Evolutionary conservation across 2,888 invertebrate genomes (phyloP), one percentile per base, ranked within the genome.

Genomic region (Tetragonula carbonaria): DNA sequence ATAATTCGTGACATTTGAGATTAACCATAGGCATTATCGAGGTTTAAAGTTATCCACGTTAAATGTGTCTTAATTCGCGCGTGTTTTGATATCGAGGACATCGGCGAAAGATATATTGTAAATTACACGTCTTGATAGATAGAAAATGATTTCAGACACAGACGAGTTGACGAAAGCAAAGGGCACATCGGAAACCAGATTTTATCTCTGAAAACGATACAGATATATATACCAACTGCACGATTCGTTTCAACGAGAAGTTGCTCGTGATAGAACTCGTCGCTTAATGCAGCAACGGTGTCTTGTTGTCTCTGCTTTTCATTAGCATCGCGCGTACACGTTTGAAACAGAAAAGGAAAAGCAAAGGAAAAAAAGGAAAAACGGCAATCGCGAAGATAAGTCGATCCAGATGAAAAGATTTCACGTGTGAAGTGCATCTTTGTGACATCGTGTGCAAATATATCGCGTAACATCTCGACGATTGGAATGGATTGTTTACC

Each of bases 401-500:
- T 71, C 6, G 28, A 8, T 21, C n/a, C n/a, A 45, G 21, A 68
- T 33, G 73, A 62, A 33, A 73, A 55, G 50, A 28, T 62, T 67
- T 51, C 21, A 28, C n/a, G 11, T 18, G 55, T n/a, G 33, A 51
- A 55, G 65, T 70, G 45, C n/a, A 13, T 62, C 33, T 28, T 28
- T 50, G 38, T 55, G 5, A n/a, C n/a, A n/a, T 57, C n/a, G 28
- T 55, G 74, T 67, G 67, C 57, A 38, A 70, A 59, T 74, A 65
- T 65, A 28, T 76, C 59, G 50, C 63, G 75, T 55, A 16, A 18
- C 21, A n/a, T 55, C 21, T 67, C 23, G 66, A 66, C 14, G 45
- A 62, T 74, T 62, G 71, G 65, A 74, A 74, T 28, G 33, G 38
- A 38, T 82, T 63, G 74, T 55, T 62, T 38, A 28, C 62, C 33